A percentile compares a stretch with the other conserved stretches of the same genome.
Conservation (phyloP, 2,888 invertebrate genomes). For the Dasysyrphus albostriatus region DNA sequence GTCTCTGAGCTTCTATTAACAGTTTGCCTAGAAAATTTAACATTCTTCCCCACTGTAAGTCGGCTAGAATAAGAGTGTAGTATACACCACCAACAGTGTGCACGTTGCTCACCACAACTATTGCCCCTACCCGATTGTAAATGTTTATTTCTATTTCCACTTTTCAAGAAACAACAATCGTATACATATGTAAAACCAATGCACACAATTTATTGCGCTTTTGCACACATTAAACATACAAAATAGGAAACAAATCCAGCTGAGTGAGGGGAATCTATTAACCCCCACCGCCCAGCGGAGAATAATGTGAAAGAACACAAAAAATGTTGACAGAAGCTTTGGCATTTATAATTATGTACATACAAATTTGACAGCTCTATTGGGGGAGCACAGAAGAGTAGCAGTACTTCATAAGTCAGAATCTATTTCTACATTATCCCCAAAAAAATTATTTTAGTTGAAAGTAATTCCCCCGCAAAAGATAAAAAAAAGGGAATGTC, state of each 20-base stretch:
- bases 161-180: background rate
- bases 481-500: constrained; percentile 32
- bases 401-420: background rate
- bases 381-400: background rate
- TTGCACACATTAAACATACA: background rate
- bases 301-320: constrained; percentile 46
- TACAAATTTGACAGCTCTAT: constrained; percentile 15
- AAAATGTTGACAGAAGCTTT: constrained; percentile 56
- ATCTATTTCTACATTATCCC: constrained; percentile 7
- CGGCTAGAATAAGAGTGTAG: background rate
- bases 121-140: background rate
- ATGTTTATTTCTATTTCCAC: constrained; percentile 46
- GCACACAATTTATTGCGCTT: background rate
- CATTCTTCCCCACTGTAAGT: background rate
- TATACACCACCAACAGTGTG: constrained; percentile 4
- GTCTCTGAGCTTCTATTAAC: too few relatives aligned
- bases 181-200: background rate
- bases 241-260: constrained; percentile 22
- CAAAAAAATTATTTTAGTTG: constrained; percentile 20
- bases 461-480: constrained; percentile 24
- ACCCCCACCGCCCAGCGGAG: background rate
- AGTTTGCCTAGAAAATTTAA: too few relatives aligned
- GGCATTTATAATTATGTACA: background rate
- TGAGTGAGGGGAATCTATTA: constrained; percentile 42
- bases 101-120: constrained; percentile 26